Conservation (phyloP, 2,888 invertebrate species). For the Scaptodrosophila latifasciaeformis region DNA sequence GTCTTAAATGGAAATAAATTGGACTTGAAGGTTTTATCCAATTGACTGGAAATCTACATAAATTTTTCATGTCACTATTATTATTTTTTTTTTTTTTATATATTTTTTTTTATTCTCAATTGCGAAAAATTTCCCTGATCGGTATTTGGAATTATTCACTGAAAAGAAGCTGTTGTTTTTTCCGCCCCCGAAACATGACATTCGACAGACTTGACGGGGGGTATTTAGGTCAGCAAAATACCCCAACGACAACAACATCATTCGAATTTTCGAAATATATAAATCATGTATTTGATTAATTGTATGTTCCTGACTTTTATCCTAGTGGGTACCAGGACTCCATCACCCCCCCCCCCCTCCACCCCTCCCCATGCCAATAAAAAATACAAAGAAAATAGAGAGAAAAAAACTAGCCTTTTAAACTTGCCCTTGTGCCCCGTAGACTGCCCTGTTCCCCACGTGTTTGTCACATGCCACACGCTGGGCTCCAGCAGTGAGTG, state of each 20-base stretch:
- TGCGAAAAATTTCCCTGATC: no score
- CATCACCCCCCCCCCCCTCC: not conserved
- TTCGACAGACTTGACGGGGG: slow-evolving; percentile 22
- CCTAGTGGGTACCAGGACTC: slow-evolving; percentile 41
- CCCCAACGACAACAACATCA: no score
- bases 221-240: slow-evolving; percentile 51
- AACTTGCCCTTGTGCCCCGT: slow-evolving; percentile 38
- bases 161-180: no score
- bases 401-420: slow-evolving; percentile 33
- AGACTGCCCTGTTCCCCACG: slow-evolving; percentile 25
- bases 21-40: no score
- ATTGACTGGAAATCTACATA: no score
- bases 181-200: no score
- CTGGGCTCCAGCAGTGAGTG: not conserved
- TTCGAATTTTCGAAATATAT: slow-evolving; percentile 28
- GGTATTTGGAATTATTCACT: no score
- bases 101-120: no score
- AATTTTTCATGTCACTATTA: no score
- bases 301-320: slow-evolving; percentile 54
- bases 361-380: not conserved
- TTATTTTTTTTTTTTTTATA: no score
- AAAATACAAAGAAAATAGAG: slow-evolving; percentile 11
- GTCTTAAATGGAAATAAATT: no score
- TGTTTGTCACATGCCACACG: not conserved
- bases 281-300: slow-evolving; percentile 65